Percentiles rank a stretch among this genome's conserved stretches.
These are phyloP conservation scores for Rousettus madagascariensis DNA, from an alignment of 2,797 vertebrate species.

Conservation along the genomic window DNA sequence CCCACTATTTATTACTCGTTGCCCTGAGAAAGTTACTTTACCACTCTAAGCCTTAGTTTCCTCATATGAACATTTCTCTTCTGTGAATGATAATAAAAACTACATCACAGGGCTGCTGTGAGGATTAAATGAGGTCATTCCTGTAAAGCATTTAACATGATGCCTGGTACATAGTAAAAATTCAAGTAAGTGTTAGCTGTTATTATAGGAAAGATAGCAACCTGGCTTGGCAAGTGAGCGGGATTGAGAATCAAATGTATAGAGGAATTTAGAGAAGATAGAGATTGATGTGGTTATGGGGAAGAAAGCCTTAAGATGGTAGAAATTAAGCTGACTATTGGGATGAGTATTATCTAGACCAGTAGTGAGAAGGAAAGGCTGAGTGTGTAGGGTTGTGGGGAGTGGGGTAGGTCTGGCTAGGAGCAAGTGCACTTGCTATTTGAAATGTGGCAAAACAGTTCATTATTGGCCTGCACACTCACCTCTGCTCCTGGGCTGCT, in stretches of 20 bases:
- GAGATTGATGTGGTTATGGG: background rate
- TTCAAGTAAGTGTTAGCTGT: constrained; percentile 19
- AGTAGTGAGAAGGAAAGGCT: background rate
- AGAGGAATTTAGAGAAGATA: background rate
- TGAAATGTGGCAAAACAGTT: constrained; percentile 39
- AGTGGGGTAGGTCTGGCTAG: background rate
- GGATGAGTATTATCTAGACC: background rate
- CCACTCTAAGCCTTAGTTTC: constrained; percentile 57
- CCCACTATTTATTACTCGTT: background rate
- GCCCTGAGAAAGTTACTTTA: constrained; percentile 1
- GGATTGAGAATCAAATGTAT: background rate
- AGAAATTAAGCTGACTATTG: background rate
- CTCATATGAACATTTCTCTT: constrained; percentile 52
- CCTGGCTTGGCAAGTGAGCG: background rate
- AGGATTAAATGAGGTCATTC: constrained; percentile 40
- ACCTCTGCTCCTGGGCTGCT: background rate
- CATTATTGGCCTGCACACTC: background rate
- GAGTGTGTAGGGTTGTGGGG: background rate
- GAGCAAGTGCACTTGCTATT: background rate
- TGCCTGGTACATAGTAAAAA: background rate
- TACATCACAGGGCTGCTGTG: background rate
- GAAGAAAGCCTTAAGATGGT: background rate
- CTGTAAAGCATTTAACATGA: constrained; percentile 19
- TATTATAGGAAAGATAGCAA: background rate
- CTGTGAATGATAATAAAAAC: constrained; percentile 53